A percentile compares a stretch with the other conserved stretches of the same genome.
These are phyloP conservation scores for Drosophila ficusphila DNA, from an alignment of 1,140 invertebrate species.

Conservation along the genomic window DNA sequence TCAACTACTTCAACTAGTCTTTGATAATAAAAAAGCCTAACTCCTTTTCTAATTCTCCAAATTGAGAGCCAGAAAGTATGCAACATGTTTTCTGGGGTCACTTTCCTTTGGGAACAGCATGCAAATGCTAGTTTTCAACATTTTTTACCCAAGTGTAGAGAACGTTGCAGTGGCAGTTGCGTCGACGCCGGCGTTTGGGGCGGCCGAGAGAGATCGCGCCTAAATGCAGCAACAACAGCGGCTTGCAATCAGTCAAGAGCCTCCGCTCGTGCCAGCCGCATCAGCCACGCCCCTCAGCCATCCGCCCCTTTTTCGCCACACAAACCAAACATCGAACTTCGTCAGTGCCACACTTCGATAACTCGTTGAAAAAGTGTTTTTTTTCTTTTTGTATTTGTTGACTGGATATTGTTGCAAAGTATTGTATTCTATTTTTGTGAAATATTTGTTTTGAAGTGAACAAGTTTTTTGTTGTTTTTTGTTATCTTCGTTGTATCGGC, in stretches of 20 bases:
- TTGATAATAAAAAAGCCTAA: too few relatives aligned
- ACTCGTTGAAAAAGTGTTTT: slow-evolving; percentile 8
- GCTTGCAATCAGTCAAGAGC: slow-evolving; percentile 79
- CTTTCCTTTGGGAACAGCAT: neutral
- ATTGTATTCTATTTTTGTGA: neutral
- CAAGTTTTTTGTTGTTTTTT: neutral
- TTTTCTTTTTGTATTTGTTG: slow-evolving; percentile 1
- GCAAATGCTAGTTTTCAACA: neutral
- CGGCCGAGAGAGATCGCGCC: slow-evolving; percentile 58
- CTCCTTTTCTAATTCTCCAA: too few relatives aligned
- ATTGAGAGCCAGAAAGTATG: too few relatives aligned
- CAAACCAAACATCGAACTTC: neutral
- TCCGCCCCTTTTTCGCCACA: neutral
- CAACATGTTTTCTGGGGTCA: too few relatives aligned
- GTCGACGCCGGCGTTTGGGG: slow-evolving; percentile 26
- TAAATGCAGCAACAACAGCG: slow-evolving; percentile 75
- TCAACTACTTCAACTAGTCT: too few relatives aligned
- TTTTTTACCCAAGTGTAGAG: neutral
- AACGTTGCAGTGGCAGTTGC: slow-evolving; percentile 9
- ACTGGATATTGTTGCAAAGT: slow-evolving; percentile 12
- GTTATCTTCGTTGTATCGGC: neutral
- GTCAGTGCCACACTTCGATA: neutral
- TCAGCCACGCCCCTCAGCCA: slow-evolving; percentile 31
- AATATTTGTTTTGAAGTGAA: neutral
- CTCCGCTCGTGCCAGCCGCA: slow-evolving; percentile 77